Evolutionary conservation across 1,140 invertebrate species (phyloP), one percentile per base, ranked within the genome.

Genomic region (Coptotermes formosanus): DNA sequence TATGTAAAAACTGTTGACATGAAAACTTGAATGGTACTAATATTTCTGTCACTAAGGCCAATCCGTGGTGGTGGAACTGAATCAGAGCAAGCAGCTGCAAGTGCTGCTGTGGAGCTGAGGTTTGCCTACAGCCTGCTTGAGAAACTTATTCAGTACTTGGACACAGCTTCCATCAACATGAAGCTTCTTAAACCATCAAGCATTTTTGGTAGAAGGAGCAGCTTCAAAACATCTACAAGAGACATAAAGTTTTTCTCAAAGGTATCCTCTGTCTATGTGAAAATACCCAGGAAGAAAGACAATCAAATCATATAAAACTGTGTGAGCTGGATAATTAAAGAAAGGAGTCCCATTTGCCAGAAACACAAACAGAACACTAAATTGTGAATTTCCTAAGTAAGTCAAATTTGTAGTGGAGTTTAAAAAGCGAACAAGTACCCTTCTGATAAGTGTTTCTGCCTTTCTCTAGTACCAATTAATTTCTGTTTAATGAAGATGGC

Each of bases 211-310:
- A 92, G 98, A 88, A 93, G 98, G 86, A 95, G 94, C 55, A 99
- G 97, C 86, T 99, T 99, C 90, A 98, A 98, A 90, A 98, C 97
- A 0, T 97, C 98, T 16, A 97, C 97, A 0, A 94, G 98, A 81
- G 99, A 99, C 91, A 99, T 99, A 83, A 99, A 99, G 91, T 99
- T 99, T 92, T 99, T 99, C 92, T 98, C 97, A 30, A 99, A 99
- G 93, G 98, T 96, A 88, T 44, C 14, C 32, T n/a, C 0, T 55
- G 21, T 19, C 1, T 55, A 16, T 55, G 82, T 85, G n/a, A 30
- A 59, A 45, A 43, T 45, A 84, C 9, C 8, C 43, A 11, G 12
- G 25, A 84, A 14, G 12, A 43, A 38, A 84, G 12, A n/a, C 11
- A 43, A n/a, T 84, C 3, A 84, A 48, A 16, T 48, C 45, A 48